Evolutionary conservation across 2,797 vertebrate species (phyloP).

Genomic region (Platalea minor): DNA sequence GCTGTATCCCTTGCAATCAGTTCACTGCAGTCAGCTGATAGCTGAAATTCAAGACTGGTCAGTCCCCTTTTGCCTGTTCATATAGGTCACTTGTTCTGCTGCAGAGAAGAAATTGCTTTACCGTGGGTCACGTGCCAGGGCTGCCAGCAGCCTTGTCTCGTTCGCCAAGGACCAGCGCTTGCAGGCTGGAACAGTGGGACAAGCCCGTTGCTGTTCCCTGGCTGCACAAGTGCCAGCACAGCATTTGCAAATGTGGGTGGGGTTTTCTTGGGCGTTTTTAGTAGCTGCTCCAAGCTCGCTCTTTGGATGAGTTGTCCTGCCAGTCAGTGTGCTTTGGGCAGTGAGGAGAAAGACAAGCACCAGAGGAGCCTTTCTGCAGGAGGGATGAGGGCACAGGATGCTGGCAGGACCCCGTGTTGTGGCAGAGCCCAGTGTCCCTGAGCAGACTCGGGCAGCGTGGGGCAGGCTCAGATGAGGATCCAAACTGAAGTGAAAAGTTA

Average conservation of each 20-base stretch:
- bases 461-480: neutral
- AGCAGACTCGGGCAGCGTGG: neutral
- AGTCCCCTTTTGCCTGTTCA: neutral
- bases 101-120: neutral
- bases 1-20: neutral
- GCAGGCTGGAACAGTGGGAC: neutral
- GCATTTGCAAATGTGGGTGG: neutral
- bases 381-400: neutral
- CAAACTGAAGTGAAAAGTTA: neutral
- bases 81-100: neutral
- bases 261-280: neutral
- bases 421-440: neutral
- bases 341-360: neutral
- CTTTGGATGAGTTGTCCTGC: neutral
- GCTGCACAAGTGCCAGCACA: neutral
- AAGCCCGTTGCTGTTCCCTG: neutral
- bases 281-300: neutral
- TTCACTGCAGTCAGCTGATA: conserved; percentile 2
- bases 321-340: neutral
- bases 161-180: neutral
- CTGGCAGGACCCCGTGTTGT: accelerated
- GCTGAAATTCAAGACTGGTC: conserved; percentile 10
- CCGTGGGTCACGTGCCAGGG: neutral
- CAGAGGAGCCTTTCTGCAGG: neutral
- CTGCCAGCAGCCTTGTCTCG: accelerated